Evolutionary conservation across 2,113 vertebrate species (phyloP), one percentile per base, ranked within the genome.

Genomic region (Boleophthalmus pectinirostris): DNA sequence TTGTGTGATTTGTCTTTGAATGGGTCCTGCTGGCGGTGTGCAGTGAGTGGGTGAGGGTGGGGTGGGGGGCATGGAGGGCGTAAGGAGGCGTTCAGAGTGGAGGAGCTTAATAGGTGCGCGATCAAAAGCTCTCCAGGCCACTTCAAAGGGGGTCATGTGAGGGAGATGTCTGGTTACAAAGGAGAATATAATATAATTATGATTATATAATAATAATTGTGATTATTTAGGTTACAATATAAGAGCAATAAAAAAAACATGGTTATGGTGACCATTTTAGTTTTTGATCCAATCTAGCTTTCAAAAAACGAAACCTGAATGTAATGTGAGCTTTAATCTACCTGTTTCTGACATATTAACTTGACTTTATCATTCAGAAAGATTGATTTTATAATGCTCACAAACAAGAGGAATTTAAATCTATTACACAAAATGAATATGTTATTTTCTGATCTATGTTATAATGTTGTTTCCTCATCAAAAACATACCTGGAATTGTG

Each of bases 91-190:
- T 57, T 57, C 3, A 58, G 23, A 3, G 56, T 25, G 61, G 53
- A 0, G 1, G 24, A 14, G 69, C 75, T 79, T 67, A 82, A 81
- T 49, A 68, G 61, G 60, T 65, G 47, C 35, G 38, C n/a, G 74
- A 90, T 84, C 72, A 77, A 85, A 82, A 63, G 14, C 75, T 77
- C 65, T 49, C 7, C 2, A 61, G 83, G 75, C 77, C 82, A 83
- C 75, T 82, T 82, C 82, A 87, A 82, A 88, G 54, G 7, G 47
- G 51, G 68, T n/a, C 54, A 23, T 67, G 76, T 82, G 56, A 53
- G 71, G 72, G 66, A 70, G 74, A 71, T 70, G 79, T 72, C 75
- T 21, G 0, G 70, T 69, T 69, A 77, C 73, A 70, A 49, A 18
- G 16, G 15, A 57, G 66, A 73, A n/a, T n/a, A n/a, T n/a, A n/a